Percentiles rank a stretch among this genome's conserved stretches.
Conservation (phyloP, 2,797 vertebrate species). For the Triplophysa yarkandensis region DNA sequence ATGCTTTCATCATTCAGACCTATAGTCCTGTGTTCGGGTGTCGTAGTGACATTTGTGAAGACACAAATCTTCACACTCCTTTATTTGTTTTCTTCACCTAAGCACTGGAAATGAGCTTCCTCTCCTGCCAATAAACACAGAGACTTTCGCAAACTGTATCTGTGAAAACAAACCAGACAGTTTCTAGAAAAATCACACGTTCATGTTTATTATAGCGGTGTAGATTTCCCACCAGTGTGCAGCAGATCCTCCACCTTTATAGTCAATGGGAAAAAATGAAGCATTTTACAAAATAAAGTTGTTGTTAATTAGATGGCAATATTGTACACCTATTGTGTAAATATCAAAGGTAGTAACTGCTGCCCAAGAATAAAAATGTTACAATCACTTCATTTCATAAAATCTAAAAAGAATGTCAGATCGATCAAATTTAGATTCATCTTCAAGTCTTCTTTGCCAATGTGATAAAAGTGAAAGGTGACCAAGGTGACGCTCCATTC, state of each 20-base stretch:
- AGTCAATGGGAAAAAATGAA: background rate
- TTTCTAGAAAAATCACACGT: constrained; percentile 59
- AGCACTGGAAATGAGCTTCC: constrained; percentile 67
- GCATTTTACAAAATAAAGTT: background rate
- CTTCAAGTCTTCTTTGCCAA: too few relatives aligned
- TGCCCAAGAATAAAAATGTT: background rate
- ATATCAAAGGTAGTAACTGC: background rate
- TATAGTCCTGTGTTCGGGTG: constrained; percentile 1
- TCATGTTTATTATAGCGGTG: constrained; percentile 57
- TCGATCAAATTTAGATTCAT: too few relatives aligned
- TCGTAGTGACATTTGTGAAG: constrained; percentile 33
- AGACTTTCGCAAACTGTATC: constrained; percentile 51
- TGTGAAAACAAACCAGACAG: constrained; percentile 58
- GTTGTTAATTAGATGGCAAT: background rate
- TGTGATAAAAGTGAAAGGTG: too few relatives aligned
- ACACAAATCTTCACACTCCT: constrained; percentile 57
- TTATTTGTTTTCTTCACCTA: constrained; percentile 65
- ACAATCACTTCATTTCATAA: background rate
- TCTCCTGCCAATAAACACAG: constrained; percentile 60
- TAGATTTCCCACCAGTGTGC: constrained; percentile 47
- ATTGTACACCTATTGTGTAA: background rate
- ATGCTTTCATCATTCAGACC: constrained; percentile 54
- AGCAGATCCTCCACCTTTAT: constrained; percentile 5
- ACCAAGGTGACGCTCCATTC: too few relatives aligned
- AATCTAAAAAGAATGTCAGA: too few relatives aligned